Conservation (phyloP, 2,797 vertebrate genomes). For the Onychomys torridus region DNA sequence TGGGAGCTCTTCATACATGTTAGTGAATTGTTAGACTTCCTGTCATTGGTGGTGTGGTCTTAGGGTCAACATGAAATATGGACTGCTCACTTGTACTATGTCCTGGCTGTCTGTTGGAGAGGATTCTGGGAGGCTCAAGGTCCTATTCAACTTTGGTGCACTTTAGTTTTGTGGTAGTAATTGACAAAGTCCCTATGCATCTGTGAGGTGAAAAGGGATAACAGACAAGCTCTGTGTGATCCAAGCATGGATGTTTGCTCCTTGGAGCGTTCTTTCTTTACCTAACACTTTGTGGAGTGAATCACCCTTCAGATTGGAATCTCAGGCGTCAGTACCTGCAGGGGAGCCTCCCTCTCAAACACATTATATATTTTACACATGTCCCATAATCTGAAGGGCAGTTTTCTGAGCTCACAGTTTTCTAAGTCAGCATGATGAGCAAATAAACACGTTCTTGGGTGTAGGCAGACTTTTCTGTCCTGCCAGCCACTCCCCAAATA, state of each 20-base stretch:
- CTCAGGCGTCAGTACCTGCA: not conserved
- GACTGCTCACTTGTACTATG: not conserved
- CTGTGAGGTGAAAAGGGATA: not conserved
- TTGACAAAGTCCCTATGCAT: not conserved
- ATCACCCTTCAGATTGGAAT: not conserved
- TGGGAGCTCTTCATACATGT: not conserved
- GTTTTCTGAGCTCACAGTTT: not conserved
- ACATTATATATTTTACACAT: too few species aligned
- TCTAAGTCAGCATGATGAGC: not conserved
- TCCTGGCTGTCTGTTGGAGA: not conserved
- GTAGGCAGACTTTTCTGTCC: not conserved
- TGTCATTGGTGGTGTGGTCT: not conserved
- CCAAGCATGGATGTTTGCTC: not conserved
- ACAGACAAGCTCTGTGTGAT: not conserved
- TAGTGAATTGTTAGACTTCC: not conserved
- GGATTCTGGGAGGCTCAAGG: not conserved
- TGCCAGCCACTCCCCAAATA: not conserved
- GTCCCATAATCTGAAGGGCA: not conserved
- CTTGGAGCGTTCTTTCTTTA: not conserved
- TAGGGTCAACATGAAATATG: too few species aligned
- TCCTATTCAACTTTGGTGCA: not conserved
- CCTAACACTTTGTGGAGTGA: not conserved
- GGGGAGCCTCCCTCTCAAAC: not conserved
- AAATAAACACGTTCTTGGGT: fast-evolving
- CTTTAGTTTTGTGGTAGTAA: not conserved